Percentiles rank a stretch among this genome's conserved stretches.
Conservation (phyloP, 2,113 vertebrate species). For the Oreochromis spilurus region DNA sequence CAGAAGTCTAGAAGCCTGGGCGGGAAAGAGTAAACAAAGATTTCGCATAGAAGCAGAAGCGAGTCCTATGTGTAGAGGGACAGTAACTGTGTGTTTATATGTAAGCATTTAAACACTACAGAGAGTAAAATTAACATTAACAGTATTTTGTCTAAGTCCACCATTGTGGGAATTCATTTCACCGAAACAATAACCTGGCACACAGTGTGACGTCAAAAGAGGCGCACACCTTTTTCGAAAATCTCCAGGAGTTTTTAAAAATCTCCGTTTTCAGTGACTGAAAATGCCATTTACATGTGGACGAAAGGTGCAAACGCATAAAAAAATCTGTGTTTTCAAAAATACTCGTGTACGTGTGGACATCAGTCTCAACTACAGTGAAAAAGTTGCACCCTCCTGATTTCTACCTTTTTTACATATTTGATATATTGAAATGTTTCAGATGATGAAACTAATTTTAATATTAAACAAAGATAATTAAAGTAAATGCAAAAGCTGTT, state of each 20-base stretch:
- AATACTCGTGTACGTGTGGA: neutral
- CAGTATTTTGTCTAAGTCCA: neutral
- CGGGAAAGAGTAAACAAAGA: neutral
- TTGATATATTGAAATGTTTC: neutral
- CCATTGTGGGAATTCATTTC: neutral
- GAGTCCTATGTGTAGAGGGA: neutral
- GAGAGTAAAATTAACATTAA: neutral
- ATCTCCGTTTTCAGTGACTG: fast-evolving
- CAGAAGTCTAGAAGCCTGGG: neutral
- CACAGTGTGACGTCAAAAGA: neutral
- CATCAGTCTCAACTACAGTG: neutral
- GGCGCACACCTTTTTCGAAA: neutral
- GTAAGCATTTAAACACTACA: neutral
- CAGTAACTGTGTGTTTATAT: neutral
- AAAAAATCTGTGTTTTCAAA: neutral
- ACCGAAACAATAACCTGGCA: neutral
- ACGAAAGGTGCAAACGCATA: neutral
- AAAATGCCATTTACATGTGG: neutral
- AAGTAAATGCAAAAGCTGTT: neutral
- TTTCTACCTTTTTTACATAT: neutral
- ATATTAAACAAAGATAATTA: neutral
- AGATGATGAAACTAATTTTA: neutral
- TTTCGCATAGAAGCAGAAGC: no score
- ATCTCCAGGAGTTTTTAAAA: neutral
- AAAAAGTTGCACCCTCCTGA: neutral